Percentiles rank a stretch among this genome's conserved stretches.
phyloP scores from a whole-genome alignment of 2,113 vertebrate genomes.

The Bubo blakistoni region DNA sequence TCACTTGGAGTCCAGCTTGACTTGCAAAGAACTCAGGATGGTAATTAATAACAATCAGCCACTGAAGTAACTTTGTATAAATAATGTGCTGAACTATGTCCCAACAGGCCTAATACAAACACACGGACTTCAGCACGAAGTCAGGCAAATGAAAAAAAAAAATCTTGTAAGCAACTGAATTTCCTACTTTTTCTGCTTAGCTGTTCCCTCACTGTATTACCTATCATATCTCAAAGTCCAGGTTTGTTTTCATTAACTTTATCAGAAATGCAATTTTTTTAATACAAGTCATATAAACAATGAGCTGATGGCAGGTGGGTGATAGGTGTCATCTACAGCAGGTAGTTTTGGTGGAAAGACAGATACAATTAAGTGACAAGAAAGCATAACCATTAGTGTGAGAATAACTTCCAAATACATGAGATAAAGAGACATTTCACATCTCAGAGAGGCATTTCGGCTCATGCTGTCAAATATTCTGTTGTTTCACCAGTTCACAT shows the following conservation, averaged over 20 bases:
- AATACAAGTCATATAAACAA: neutral
- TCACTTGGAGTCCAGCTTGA: slow-evolving; percentile 31
- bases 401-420: neutral
- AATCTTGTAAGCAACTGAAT: slow-evolving; percentile 63
- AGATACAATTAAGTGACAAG: neutral
- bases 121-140: slow-evolving; percentile 76
- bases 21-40: slow-evolving; percentile 57
- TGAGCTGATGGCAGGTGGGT: neutral
- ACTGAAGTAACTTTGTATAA: slow-evolving; percentile 72
- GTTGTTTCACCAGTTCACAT: neutral
- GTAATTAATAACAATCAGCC: slow-evolving; percentile 86
- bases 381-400: neutral
- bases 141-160: slow-evolving; percentile 64
- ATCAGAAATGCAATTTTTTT: neutral
- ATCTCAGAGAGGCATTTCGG: neutral
- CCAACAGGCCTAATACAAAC: slow-evolving; percentile 82
- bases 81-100: slow-evolving; percentile 76
- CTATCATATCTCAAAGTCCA: slow-evolving; percentile 68
- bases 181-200: neutral
- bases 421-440: neutral
- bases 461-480: neutral
- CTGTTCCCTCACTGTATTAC: slow-evolving; percentile 65
- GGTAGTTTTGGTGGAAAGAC: neutral
- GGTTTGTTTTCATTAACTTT: neutral
- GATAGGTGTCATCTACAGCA: neutral